phyloP scores from a whole-genome alignment of 2,888 invertebrate genomes.

The Agrenia bidenticulata region DNA sequence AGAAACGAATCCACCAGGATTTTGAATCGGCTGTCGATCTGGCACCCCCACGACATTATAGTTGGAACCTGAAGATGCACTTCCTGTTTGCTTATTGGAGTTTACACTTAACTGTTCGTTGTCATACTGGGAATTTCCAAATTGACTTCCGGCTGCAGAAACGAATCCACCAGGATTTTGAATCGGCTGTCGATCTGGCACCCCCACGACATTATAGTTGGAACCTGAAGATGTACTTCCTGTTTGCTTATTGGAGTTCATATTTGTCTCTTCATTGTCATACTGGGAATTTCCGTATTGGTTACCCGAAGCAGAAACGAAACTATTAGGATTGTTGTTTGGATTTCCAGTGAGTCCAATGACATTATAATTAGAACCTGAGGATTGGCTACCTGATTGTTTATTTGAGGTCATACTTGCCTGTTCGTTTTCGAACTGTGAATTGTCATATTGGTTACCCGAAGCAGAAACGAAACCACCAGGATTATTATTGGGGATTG shows the following conservation, averaged over 20 bases:
- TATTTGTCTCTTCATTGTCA: background rate
- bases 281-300: background rate
- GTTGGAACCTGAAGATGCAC: background rate
- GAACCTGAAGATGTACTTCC: background rate
- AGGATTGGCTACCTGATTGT: constrained; percentile 1
- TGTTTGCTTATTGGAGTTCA: background rate
- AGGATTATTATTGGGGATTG: too few species aligned
- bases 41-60: background rate
- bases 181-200: too few species aligned
- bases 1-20: too few species aligned
- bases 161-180: background rate
- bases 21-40: too few species aligned
- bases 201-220: background rate
- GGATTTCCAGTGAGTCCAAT: background rate
- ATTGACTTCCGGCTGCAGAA: background rate
- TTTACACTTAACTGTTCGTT: background rate
- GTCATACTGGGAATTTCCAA: background rate
- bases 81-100: background rate
- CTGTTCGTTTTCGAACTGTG: background rate
- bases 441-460: background rate
- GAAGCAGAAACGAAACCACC: background rate
- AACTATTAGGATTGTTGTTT: background rate
- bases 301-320: background rate
- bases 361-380: background rate
- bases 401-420: background rate